phyloP scores from a whole-genome alignment of 2,888 invertebrate species.

The Meliscaeva auricollis region DNA sequence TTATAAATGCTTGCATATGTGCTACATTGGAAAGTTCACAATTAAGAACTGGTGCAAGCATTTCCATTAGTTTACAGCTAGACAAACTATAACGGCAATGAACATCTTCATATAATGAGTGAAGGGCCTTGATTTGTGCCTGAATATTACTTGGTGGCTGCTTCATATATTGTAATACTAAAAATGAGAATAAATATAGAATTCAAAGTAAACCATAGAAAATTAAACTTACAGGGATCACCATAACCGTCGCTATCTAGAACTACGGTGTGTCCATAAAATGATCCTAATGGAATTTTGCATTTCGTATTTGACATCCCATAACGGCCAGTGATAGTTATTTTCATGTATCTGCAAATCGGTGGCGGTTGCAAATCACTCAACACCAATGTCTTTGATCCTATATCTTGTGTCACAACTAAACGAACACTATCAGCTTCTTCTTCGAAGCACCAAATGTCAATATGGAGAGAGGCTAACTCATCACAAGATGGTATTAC shows the following conservation, averaged over 20 bases:
- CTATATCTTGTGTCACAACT: conserved; percentile 94
- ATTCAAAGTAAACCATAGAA: conserved; percentile 8
- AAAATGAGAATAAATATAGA: not conserved
- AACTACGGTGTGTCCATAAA: conserved; percentile 95
- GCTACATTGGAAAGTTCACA: conserved; percentile 92
- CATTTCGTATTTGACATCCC: conserved; percentile 96
- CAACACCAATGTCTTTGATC: conserved; percentile 92
- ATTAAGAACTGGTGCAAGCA: conserved; percentile 91
- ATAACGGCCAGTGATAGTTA: conserved; percentile 95
- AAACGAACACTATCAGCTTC: conserved; percentile 93
- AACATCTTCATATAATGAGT: conserved; percentile 91
- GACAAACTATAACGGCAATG: conserved; percentile 93
- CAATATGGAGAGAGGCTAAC: conserved; percentile 93
- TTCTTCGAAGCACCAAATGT: conserved; percentile 95
- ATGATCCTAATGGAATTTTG: conserved; percentile 95
- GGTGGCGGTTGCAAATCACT: conserved; percentile 96
- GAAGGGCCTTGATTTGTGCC: conserved; percentile 87
- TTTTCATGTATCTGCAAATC: conserved; percentile 94
- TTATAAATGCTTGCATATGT: conserved; percentile 93
- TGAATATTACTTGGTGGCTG: conserved; percentile 80
- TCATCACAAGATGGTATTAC: conserved; percentile 92
- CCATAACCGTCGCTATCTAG: conserved; percentile 87
- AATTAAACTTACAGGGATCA: conserved; percentile 78
- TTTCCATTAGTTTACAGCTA: conserved; percentile 92
- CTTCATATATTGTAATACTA: conserved; percentile 80